Conservation (phyloP, 1,140 invertebrate genomes). For the Chrysopa pallens region DNA sequence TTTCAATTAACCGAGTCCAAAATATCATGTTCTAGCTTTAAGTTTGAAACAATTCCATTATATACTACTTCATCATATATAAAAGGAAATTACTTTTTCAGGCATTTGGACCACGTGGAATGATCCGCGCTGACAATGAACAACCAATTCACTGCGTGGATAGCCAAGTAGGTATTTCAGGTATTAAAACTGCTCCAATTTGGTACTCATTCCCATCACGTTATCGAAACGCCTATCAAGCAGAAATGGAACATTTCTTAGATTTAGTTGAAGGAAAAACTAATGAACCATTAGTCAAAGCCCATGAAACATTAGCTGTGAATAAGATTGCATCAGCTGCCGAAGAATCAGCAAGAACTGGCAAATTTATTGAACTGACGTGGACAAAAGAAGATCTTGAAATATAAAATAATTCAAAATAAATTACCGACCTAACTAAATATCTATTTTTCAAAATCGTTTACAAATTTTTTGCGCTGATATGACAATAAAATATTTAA, state of each 20-base stretch:
- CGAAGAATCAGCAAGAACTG: slow-evolving; percentile 31
- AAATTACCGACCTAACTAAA: no score
- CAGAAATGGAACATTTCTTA: slow-evolving; percentile 46
- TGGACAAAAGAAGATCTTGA: slow-evolving; percentile 22
- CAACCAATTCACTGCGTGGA: slow-evolving; percentile 28
- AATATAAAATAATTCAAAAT: no score
- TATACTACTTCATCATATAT: no score
- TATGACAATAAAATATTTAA: no score
- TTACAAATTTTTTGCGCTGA: no score
- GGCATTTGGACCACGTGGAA: background rate
- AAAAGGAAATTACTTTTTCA: no score
- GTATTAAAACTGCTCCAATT: slow-evolving; percentile 29
- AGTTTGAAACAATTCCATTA: no score
- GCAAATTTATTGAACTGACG: slow-evolving; percentile 24
- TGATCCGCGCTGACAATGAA: slow-evolving; percentile 36
- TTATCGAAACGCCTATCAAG: slow-evolving; percentile 34
- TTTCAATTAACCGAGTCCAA: no score
- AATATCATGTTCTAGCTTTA: no score
- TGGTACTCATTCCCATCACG: slow-evolving; percentile 43
- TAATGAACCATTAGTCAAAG: slow-evolving; percentile 18
- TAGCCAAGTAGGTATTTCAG: slow-evolving; percentile 21
- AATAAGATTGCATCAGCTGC: slow-evolving; percentile 34
- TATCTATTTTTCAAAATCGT: no score
- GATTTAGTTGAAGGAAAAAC: slow-evolving; percentile 34
- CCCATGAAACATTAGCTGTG: slow-evolving; percentile 31